These are phyloP conservation scores for Terrapene triunguis DNA, from an alignment of 2,113 vertebrate genomes.

Conservation along the genomic window DNA sequence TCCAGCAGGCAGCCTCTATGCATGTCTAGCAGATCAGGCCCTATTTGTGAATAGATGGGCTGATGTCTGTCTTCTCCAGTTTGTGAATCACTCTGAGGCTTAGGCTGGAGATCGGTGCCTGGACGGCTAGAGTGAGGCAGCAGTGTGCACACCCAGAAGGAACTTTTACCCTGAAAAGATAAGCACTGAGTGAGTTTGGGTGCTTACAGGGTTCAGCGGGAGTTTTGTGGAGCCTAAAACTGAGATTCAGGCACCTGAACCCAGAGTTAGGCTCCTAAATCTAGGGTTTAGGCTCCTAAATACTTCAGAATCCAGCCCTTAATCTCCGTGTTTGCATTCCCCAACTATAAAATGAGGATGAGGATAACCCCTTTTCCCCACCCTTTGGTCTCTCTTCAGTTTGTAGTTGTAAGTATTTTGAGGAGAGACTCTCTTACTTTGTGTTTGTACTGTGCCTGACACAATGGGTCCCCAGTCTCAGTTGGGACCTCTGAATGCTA, in stretches of 20 bases:
- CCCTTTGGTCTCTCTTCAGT: neutral
- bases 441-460: neutral
- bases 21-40: neutral
- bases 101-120: neutral
- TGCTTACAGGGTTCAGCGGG: neutral
- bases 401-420: neutral
- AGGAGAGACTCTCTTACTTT: neutral
- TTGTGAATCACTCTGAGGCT: neutral
- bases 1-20: neutral
- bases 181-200: neutral
- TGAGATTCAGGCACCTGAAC: neutral
- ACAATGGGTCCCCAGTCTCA: neutral
- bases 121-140: neutral
- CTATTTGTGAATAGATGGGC: neutral
- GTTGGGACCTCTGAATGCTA: neutral
- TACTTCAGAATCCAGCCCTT: neutral
- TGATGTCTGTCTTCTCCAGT: neutral
- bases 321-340: neutral
- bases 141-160: neutral
- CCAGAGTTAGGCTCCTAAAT: too few species aligned
- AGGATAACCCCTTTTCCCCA: too few species aligned
- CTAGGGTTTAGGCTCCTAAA: too few species aligned
- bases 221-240: neutral
- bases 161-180: neutral
- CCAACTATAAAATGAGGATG: neutral